These are phyloP conservation scores for Platynereis dumerilii DNA, from an alignment of 2,888 invertebrate species.

Conservation along the genomic window DNA sequence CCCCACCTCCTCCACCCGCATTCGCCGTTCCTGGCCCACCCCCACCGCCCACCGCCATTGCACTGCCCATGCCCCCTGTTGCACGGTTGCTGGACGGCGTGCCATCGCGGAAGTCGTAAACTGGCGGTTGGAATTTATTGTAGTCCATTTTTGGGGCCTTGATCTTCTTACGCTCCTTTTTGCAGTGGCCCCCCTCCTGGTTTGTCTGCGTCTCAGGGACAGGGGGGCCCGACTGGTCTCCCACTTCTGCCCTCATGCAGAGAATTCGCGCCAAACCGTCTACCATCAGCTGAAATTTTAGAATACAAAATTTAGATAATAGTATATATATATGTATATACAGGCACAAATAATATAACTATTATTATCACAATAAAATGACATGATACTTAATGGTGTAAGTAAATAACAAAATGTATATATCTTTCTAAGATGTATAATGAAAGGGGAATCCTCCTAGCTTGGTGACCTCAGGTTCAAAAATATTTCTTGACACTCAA, in stretches of 20 bases:
- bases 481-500: too few species aligned
- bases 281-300: conserved; percentile 51
- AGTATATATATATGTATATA: background rate
- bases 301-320: too few species aligned
- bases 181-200: conserved; percentile 21
- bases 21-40: background rate
- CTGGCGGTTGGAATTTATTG: conserved; percentile 39
- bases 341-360: background rate
- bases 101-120: conserved; percentile 36
- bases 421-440: background rate
- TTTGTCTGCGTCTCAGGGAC: conserved; percentile 7
- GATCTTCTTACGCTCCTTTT: conserved; percentile 33
- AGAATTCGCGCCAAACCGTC: conserved; percentile 55
- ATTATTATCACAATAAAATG: background rate
- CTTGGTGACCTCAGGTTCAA: too few species aligned
- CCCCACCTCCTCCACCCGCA: background rate
- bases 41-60: background rate
- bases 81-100: conserved; percentile 17
- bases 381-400: background rate
- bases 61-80: background rate
- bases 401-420: background rate
- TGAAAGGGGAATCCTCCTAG: too few species aligned
- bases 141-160: conserved; percentile 36
- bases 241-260: conserved; percentile 49
- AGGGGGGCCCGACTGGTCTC: background rate